Base-by-base conservation (phyloP, 2,888 invertebrate species). In the Tanaodytes sp. region DNA sequence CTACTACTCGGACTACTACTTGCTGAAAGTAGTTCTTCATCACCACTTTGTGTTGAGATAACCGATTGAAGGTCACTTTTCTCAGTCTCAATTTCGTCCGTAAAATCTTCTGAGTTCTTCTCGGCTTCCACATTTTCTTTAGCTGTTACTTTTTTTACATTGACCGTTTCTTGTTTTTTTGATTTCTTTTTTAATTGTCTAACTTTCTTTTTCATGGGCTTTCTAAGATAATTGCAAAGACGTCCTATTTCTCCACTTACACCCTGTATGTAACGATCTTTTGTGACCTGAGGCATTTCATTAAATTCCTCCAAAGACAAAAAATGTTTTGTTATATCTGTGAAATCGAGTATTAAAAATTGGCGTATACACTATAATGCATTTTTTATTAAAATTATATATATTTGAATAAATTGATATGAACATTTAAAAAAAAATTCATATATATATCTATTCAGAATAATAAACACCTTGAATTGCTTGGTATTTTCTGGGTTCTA, bases 401-500 rank as follows among this genome's bases (percentile, higher is more conserved):
- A 6, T 27, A 9, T 27, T 27, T 6, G 27, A 27, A 27, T 27
- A 27, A 27, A 6, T 27, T 27, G 27, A 6, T 27, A 6, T 4
- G 27, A 6, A 27, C 27, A n/a, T 27, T 37, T 37, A 14, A 15
- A 37, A 37, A 37, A 2, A 14, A 37, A 14, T 37, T 14, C 14
- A n/a, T n/a, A n/a, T n/a, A n/a, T n/a, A n/a, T n/a, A n/a, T n/a
- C n/a, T n/a, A n/a, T n/a, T n/a, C n/a, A n/a, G n/a, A 33, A 33
- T 11, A 4, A 33, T 33, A 33, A 3, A 33, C 8, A 51, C 51
- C 51, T 39, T 51, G 39, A 23, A 39, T 31, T 9, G 39, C 51
- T 39, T 51, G 51, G n/a, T n/a, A n/a, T n/a, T 18, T 49, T 14
- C 36, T 19, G 6, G 49, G 37, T 15, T 49, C 36, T 18, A 49